Conservation (phyloP, 2,888 invertebrate species). For the Oligia fasciuncula region DNA sequence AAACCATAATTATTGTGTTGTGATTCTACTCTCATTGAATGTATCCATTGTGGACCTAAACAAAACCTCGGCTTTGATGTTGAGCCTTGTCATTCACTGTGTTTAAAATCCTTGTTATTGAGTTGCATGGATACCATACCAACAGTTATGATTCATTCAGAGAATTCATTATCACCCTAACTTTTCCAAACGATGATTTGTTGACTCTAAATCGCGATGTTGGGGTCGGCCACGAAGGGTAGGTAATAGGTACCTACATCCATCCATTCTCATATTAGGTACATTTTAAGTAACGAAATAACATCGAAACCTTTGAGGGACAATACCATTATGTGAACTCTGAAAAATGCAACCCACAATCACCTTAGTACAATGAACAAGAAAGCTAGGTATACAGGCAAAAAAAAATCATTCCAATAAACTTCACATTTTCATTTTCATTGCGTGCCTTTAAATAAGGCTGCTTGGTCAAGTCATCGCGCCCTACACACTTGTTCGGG, state of each 20-base stretch:
- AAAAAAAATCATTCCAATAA: too few species aligned
- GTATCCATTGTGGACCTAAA: constrained; percentile 12
- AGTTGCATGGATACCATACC: constrained; percentile 2
- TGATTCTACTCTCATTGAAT: background rate
- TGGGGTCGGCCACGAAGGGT: background rate
- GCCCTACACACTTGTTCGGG: background rate
- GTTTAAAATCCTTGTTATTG: constrained; percentile 2
- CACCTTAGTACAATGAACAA: constrained; percentile 12
- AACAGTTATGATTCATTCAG: constrained; percentile 7
- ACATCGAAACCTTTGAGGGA: background rate
- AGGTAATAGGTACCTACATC: too few species aligned
- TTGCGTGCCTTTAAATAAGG: background rate
- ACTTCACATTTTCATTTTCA: background rate
- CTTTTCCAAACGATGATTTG: background rate
- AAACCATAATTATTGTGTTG: background rate
- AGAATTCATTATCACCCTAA: background rate
- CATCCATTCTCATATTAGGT: background rate
- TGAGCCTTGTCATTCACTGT: constrained; percentile 18
- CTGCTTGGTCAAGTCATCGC: background rate
- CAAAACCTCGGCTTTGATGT: constrained; percentile 10
- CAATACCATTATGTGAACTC: background rate
- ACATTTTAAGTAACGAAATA: background rate
- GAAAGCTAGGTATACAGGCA: constrained; percentile 4
- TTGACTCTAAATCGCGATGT: background rate
- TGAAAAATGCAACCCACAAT: constrained; percentile 37